phyloP scores from a whole-genome alignment of 2,113 vertebrate genomes.

The Pelecanus crispus region DNA sequence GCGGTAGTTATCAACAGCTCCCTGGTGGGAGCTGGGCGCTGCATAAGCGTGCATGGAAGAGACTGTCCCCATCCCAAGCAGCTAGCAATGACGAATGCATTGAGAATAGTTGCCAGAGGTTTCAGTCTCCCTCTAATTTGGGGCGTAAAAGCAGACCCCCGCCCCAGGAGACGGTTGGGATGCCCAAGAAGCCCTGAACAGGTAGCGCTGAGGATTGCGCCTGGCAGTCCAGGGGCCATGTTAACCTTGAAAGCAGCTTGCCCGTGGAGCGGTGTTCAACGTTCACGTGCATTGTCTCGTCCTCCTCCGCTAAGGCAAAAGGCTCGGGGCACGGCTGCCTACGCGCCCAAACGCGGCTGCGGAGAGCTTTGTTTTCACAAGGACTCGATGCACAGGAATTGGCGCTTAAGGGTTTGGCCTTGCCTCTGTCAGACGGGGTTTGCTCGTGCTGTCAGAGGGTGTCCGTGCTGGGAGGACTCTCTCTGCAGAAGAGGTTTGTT shows the following conservation, averaged over 20 bases:
- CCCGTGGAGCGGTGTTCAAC: not conserved
- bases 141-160: not conserved
- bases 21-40: not conserved
- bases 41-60: not conserved
- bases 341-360: not conserved
- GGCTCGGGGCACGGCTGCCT: not conserved
- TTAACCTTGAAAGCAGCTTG: slow-evolving; percentile 38
- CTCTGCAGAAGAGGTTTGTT: not conserved
- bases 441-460: rapidly evolving
- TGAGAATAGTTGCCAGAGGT: not conserved
- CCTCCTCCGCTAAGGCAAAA: not conserved
- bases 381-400: not conserved
- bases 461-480: rapidly evolving
- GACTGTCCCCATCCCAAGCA: not conserved
- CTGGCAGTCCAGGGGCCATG: not conserved
- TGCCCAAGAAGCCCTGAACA: not conserved
- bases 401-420: not conserved
- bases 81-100: not conserved
- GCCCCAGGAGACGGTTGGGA: rapidly evolving
- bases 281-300: not conserved
- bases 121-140: not conserved
- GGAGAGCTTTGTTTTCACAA: slow-evolving; percentile 25
- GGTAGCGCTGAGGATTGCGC: not conserved
- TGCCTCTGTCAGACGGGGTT: not conserved
- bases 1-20: not conserved